These are phyloP conservation scores for Crypturellus tataupa DNA, from an alignment of 2,797 vertebrate genomes.

Conservation along the genomic window DNA sequence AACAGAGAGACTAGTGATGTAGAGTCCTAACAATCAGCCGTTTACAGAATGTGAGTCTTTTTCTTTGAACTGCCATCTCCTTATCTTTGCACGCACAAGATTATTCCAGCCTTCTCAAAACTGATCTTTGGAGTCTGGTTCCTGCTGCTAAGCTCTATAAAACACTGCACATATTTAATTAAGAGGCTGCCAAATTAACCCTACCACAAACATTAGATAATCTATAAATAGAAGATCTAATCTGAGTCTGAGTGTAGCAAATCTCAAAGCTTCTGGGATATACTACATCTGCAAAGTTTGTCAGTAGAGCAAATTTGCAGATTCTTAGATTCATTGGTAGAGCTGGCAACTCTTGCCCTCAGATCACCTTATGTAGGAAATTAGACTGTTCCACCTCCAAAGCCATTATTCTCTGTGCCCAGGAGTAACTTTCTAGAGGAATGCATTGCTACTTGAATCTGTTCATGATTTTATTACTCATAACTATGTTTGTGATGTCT, in stretches of 20 bases:
- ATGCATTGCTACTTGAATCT: background rate
- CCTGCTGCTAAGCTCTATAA: background rate
- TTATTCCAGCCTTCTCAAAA: background rate
- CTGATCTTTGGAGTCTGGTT: background rate
- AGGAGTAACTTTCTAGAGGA: background rate
- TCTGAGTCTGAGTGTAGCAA: background rate
- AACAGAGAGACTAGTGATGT: slow-evolving; percentile 30
- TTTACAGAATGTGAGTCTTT: slow-evolving; percentile 35
- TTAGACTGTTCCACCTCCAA: background rate
- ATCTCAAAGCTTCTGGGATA: background rate
- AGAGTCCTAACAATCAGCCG: background rate
- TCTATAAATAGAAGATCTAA: slow-evolving; percentile 36
- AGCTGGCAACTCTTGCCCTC: background rate
- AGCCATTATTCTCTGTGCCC: background rate
- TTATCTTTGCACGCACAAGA: background rate
- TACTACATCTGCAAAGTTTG: background rate
- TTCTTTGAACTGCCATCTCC: background rate
- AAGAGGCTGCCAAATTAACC: slow-evolving; percentile 24
- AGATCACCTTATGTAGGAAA: background rate
- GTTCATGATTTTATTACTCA: background rate
- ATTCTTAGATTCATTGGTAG: background rate
- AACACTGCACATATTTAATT: background rate
- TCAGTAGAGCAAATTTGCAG: background rate
- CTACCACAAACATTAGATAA: slow-evolving; percentile 13
- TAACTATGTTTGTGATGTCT: background rate